Evolutionary conservation across 2,113 vertebrate genomes (phyloP).

Genomic region (Sigmodon hispidus): DNA sequence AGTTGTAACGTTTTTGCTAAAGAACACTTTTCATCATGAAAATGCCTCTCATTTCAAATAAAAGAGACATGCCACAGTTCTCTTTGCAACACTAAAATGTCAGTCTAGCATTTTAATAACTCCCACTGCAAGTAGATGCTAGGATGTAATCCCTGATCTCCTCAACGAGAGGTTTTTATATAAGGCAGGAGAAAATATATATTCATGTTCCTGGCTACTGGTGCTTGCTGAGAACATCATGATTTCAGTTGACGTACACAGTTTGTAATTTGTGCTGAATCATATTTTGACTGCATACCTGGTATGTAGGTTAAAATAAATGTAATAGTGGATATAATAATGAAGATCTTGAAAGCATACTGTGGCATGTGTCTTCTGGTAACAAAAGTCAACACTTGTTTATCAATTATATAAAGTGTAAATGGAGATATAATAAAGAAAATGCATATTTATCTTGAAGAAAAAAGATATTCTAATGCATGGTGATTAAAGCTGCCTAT

Average conservation of each 20-base stretch:
- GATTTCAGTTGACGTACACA: conserved; percentile 29
- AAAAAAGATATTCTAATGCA: background rate
- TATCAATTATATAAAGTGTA: conserved; percentile 28
- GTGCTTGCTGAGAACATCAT: background rate
- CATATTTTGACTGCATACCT: conserved; percentile 63
- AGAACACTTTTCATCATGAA: background rate
- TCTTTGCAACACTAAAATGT: conserved; percentile 33
- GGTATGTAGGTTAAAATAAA: conserved; percentile 66
- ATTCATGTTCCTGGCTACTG: background rate
- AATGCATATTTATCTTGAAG: background rate
- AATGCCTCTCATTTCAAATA: background rate
- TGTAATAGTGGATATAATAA: background rate
- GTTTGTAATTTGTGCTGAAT: conserved; percentile 60
- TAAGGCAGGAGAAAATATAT: background rate
- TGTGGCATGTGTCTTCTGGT: background rate
- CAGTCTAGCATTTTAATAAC: conserved; percentile 66
- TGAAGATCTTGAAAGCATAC: background rate
- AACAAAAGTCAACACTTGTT: background rate
- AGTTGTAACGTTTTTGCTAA: background rate
- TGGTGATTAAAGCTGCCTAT: background rate
- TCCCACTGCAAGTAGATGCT: conserved; percentile 59
- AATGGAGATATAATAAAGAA: background rate
- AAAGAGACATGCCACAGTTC: background rate
- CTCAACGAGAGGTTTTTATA: conserved; percentile 14
- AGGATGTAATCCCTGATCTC: conserved; percentile 17